These are phyloP conservation scores for Smittia sp. DNA, from an alignment of 2,888 invertebrate species.

Conservation along the genomic window DNA sequence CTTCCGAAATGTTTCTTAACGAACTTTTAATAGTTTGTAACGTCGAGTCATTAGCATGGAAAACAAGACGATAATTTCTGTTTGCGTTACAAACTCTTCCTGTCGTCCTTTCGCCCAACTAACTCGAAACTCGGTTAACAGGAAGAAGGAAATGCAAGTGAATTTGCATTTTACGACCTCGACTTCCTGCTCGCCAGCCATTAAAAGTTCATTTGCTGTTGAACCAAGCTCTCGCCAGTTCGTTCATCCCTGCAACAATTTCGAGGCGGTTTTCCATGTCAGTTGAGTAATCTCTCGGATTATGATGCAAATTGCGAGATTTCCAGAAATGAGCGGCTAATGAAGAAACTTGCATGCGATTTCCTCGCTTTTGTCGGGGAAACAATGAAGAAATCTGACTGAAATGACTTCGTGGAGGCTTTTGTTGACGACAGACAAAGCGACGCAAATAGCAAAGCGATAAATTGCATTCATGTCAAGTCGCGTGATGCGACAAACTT, in stretches of 20 bases:
- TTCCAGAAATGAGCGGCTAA: too few relatives aligned
- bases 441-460: too few relatives aligned
- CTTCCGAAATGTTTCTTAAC: too few relatives aligned
- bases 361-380: too few relatives aligned
- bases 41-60: too few relatives aligned
- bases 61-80: neutral
- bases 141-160: neutral
- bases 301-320: constrained; percentile 2
- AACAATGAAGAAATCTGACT: too few relatives aligned
- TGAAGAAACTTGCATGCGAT: too few relatives aligned
- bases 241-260: neutral
- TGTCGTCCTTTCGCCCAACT: neutral
- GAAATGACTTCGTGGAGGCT: too few relatives aligned
- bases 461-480: too few relatives aligned
- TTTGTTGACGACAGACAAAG: too few relatives aligned
- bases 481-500: too few relatives aligned
- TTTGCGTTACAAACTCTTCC: neutral
- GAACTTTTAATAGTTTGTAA: too few relatives aligned
- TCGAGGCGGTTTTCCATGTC: neutral
- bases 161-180: neutral
- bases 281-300: neutral
- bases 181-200: neutral
- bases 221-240: neutral
- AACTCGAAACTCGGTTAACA: neutral
- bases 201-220: neutral